Evolutionary conservation across 2,797 vertebrate genomes (phyloP).

Genomic region (Sebastes taczanowskii): DNA sequence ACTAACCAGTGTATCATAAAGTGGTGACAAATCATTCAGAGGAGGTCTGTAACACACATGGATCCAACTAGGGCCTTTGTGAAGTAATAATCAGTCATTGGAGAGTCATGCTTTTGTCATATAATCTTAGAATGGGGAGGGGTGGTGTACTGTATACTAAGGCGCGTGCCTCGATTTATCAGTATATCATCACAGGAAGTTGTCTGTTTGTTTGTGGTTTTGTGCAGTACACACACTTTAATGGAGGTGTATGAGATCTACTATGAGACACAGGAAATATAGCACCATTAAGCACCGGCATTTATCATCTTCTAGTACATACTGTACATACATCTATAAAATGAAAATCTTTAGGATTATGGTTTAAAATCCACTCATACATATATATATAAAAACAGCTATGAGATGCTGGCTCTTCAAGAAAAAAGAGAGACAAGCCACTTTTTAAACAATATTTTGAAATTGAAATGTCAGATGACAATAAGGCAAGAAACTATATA

Average conservation of each 20-base stretch:
- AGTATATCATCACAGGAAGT: constrained; percentile 20
- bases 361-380: background rate
- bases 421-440: too few relatives aligned
- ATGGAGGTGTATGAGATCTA: background rate
- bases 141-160: background rate
- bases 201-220: background rate
- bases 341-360: background rate
- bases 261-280: constrained; percentile 10
- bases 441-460: background rate
- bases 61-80: background rate
- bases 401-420: background rate
- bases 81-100: background rate
- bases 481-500: background rate
- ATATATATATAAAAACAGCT: background rate
- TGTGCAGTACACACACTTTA: background rate
- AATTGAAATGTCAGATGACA: background rate
- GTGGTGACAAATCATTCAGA: background rate
- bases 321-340: background rate
- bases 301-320: background rate
- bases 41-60: background rate
- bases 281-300: background rate
- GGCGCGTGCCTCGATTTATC: constrained; percentile 18
- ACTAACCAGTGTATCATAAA: background rate
- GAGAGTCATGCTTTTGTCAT: background rate
- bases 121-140: background rate